Conservation (phyloP, 2,797 vertebrate species). For the Pangasius larnaudii region DNA sequence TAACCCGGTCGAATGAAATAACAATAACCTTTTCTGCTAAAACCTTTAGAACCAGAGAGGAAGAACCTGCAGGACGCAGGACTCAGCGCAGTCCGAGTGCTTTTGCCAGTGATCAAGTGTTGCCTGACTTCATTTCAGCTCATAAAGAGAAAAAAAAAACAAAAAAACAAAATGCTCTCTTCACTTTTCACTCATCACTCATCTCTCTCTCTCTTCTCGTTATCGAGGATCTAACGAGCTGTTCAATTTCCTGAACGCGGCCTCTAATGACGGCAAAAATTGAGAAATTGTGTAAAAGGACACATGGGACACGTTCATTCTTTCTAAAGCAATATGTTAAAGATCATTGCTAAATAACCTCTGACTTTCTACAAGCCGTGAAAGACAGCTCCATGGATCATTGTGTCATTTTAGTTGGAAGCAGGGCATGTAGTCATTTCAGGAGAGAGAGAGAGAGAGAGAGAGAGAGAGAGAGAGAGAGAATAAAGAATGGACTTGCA, state of each 20-base stretch:
- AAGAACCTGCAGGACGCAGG: background rate
- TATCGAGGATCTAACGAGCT: background rate
- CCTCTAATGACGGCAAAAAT: background rate
- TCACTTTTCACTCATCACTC: background rate
- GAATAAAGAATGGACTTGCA: background rate
- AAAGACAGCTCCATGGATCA: constrained; percentile 1
- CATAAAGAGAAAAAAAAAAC: background rate
- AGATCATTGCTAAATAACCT: background rate
- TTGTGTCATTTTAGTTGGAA: background rate
- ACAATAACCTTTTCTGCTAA: background rate
- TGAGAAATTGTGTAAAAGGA: background rate
- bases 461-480: background rate
- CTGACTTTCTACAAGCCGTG: background rate
- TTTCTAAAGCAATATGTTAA: background rate
- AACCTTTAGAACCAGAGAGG: background rate
- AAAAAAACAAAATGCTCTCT: background rate
- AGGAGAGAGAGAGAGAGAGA: background rate
- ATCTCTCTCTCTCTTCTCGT: background rate
- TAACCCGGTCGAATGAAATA: background rate
- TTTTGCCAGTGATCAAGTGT: background rate
- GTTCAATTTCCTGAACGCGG: background rate
- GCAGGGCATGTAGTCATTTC: background rate
- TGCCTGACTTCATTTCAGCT: constrained; percentile 7
- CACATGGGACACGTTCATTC: background rate
- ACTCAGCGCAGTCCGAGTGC: background rate